Conservation (phyloP, 2,888 invertebrate species). For the Pandemis cinnamomeana region DNA sequence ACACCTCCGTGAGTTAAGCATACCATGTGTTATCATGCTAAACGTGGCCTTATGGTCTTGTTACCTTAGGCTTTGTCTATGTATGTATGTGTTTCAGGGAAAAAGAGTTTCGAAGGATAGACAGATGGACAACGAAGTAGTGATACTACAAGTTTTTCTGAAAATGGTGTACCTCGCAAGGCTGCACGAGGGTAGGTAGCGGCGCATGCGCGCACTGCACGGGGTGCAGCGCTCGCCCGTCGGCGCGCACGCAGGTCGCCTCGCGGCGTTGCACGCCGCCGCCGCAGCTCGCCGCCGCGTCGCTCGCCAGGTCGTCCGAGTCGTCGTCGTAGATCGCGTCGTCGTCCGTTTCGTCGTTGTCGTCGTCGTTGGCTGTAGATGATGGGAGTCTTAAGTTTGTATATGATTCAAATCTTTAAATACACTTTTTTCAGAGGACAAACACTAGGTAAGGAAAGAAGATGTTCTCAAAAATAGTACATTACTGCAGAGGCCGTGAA, state of each 20-base stretch:
- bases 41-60: too few species aligned
- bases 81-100: too few species aligned
- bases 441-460: too few species aligned
- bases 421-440: too few species aligned
- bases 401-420: neutral
- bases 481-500: too few species aligned
- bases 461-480: too few species aligned
- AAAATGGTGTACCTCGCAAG: slow-evolving; percentile 71
- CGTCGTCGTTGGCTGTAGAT: slow-evolving; percentile 61
- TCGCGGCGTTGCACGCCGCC: slow-evolving; percentile 85
- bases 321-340: slow-evolving; percentile 72
- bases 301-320: slow-evolving; percentile 61
- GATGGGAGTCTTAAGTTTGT: neutral
- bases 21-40: too few species aligned
- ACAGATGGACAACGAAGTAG: too few species aligned
- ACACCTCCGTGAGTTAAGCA: too few species aligned
- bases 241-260: slow-evolving; percentile 81
- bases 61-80: too few species aligned
- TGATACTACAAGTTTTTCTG: too few species aligned
- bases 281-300: slow-evolving; percentile 73
- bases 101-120: too few species aligned
- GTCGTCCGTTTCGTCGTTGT: slow-evolving; percentile 67
- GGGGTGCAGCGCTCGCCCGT: slow-evolving; percentile 75
- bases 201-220: slow-evolving; percentile 80
- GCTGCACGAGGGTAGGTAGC: slow-evolving; percentile 82